Conservation (phyloP, 2,113 vertebrate genomes). For the Lepus europaeus region DNA sequence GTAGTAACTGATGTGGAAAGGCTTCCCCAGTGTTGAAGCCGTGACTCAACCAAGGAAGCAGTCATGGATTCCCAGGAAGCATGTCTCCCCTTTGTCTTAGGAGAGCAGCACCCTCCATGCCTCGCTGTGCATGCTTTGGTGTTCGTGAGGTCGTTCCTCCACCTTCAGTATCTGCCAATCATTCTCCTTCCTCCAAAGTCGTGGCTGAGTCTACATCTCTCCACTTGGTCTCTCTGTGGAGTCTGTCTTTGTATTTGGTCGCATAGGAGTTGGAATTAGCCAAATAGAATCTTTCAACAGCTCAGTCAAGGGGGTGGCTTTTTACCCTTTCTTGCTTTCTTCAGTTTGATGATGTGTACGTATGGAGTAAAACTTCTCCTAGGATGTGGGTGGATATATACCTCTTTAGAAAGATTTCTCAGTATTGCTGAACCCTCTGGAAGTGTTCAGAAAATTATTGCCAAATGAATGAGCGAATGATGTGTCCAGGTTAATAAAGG, state of each 20-base stretch:
- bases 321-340: background rate
- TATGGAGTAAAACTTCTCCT: background rate
- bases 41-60: conserved; percentile 74
- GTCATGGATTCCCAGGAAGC: conserved; percentile 72
- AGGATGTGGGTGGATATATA: background rate
- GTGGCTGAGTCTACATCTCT: background rate
- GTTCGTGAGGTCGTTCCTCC: conserved; percentile 46
- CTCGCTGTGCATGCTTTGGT: conserved; percentile 72
- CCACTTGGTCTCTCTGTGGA: background rate
- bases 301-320: background rate
- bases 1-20: conserved; percentile 76
- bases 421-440: background rate
- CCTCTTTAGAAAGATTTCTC: background rate
- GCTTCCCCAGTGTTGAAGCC: conserved; percentile 74
- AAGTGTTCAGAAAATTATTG: conserved; percentile 14
- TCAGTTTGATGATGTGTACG: background rate
- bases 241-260: conserved; percentile 24
- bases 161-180: conserved; percentile 73
- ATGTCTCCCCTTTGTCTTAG: conserved; percentile 75
- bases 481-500: background rate
- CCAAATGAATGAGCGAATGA: background rate
- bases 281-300: background rate
- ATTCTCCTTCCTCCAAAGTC: conserved; percentile 53
- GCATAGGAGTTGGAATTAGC: background rate
- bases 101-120: conserved; percentile 65